Evolutionary conservation across 37 sponge, comb jelly and placozoan genomes (phyloP), one percentile per base, ranked within the genome.

Genomic region (Corticium candelabrum): DNA sequence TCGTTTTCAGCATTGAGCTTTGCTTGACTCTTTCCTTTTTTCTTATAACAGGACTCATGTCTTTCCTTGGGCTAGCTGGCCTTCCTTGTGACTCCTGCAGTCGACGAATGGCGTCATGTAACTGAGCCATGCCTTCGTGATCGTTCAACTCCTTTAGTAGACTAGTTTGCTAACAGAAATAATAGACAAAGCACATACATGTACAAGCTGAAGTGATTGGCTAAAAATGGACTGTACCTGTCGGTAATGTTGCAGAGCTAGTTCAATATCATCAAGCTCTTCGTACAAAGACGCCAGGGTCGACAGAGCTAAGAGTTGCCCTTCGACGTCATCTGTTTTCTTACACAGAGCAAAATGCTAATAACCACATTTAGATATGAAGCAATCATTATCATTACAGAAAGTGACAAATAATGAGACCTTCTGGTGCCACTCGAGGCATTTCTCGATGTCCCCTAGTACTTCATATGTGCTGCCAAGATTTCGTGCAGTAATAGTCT

Each of bases 391-490:
- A n/a, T n/a, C n/a, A n/a, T n/a, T n/a, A n/a, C n/a, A n/a, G n/a
- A n/a, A n/a, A n/a, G n/a, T n/a, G n/a, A n/a, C n/a, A n/a, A n/a
- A n/a, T n/a, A n/a, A n/a, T n/a, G n/a, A n/a, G n/a, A n/a, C n/a
- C n/a, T n/a, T n/a, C n/a, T n/a, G 15, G 21, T 90, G 68, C 87
- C 90, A 86, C n/a, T 80, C 82, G n/a, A 83, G 75, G 1, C 86
- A 79, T 30, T 90, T 76, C 35, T 86, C 40, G 34, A 72, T 37
- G 1, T 84, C 29, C 1, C 77, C 81, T 34, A 78, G 38, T n/a
- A 74, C 74, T 41, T 90, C 87, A 74, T 74, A 78, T 0, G 83
- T 86, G 15, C 40, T 83, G 3, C 86, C 90, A 37, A 89, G 78
- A 40, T 89, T 89, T 27, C 85, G 81, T 0, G 83, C 76, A 4